These are phyloP conservation scores for Eumerus sabulonum DNA, from an alignment of 2,888 invertebrate genomes.

Conservation along the genomic window DNA sequence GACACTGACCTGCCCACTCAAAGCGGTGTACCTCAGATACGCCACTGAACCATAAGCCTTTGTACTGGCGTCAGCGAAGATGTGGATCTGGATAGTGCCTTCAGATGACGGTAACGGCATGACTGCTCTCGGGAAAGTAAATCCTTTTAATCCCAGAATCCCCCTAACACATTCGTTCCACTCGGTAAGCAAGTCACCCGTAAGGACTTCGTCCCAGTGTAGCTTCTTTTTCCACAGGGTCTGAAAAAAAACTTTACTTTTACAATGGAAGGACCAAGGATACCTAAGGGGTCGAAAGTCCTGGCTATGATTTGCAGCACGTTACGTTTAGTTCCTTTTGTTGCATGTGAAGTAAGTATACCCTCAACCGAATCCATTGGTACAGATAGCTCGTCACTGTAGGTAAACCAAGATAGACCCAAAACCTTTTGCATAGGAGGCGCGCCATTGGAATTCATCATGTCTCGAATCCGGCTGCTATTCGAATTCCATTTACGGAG, in stretches of 20 bases:
- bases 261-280: not conserved
- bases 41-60: too few relatives aligned
- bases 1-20: too few relatives aligned
- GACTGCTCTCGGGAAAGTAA: slow-evolving; percentile 8
- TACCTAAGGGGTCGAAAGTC: too few relatives aligned
- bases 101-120: not conserved
- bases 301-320: slow-evolving; percentile 1
- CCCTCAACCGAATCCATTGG: not conserved
- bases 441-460: not conserved
- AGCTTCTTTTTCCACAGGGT: slow-evolving; percentile 4
- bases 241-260: not conserved
- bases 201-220: not conserved
- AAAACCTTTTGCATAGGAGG: not conserved
- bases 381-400: slow-evolving; percentile 7
- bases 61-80: too few relatives aligned
- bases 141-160: not conserved
- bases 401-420: not conserved
- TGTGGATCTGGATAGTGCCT: too few relatives aligned
- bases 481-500: slow-evolving; percentile 8
- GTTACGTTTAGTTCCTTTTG: slow-evolving; percentile 2
- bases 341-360: not conserved
- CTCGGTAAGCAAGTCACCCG: not conserved
- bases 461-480: slow-evolving; percentile 1
- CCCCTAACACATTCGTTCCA: not conserved
- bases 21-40: too few relatives aligned